Conservation (phyloP, 2,888 invertebrate species). For the Cremastobaeus sp. region DNA sequence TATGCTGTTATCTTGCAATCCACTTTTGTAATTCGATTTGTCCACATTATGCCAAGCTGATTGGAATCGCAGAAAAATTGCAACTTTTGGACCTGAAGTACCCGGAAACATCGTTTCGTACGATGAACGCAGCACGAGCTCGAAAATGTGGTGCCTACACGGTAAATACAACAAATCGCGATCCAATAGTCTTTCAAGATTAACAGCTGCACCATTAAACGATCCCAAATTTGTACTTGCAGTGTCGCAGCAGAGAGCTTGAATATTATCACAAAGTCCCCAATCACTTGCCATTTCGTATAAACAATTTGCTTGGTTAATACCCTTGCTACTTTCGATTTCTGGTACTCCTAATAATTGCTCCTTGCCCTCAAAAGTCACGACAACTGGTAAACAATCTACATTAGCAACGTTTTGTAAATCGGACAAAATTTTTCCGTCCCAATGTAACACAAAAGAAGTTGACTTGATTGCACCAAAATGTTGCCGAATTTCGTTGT, state of each 20-base stretch:
- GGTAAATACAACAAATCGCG: too few relatives aligned
- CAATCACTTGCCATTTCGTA: slow-evolving; percentile 53
- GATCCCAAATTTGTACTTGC: slow-evolving; percentile 64
- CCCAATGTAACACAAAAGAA: slow-evolving; percentile 5
- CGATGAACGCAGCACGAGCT: neutral
- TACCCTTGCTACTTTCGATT: slow-evolving; percentile 45
- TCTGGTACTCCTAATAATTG: slow-evolving; percentile 50
- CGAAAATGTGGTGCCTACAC: neutral
- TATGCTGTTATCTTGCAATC: slow-evolving; percentile 12
- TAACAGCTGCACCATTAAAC: slow-evolving; percentile 59
- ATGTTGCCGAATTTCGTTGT: neutral
- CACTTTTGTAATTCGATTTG: too few relatives aligned
- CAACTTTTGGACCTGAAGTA: neutral
- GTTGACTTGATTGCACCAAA: slow-evolving; percentile 1
- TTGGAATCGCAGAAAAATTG: too few relatives aligned
- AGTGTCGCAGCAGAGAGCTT: slow-evolving; percentile 66
- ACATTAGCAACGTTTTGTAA: slow-evolving; percentile 5
- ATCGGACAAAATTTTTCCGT: slow-evolving; percentile 16
- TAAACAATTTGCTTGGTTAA: slow-evolving; percentile 49
- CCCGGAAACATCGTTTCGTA: neutral
- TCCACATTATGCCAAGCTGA: too few relatives aligned
- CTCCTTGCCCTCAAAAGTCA: slow-evolving; percentile 8
- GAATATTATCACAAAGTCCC: too few relatives aligned
- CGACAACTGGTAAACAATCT: slow-evolving; percentile 17
- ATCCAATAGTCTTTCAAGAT: slow-evolving; percentile 63